phyloP scores from a whole-genome alignment of 2,113 vertebrate species.

The Sialia sialis region DNA sequence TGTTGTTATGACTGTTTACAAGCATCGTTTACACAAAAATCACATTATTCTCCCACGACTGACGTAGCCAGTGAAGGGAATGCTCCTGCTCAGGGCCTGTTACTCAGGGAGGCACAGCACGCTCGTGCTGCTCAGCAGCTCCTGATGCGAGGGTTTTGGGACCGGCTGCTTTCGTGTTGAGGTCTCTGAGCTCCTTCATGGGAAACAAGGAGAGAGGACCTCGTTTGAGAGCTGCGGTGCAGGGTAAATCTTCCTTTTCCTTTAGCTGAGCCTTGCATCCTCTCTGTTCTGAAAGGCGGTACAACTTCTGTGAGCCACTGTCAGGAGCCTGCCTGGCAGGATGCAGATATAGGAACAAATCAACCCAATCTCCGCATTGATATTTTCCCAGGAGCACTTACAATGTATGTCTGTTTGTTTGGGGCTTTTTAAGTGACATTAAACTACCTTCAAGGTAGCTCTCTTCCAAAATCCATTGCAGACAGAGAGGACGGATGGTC shows the following conservation, averaged over 20 bases:
- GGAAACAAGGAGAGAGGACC: not conserved
- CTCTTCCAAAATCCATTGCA: not conserved
- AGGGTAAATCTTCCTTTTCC: not conserved
- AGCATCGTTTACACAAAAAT: not conserved
- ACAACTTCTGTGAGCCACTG: not conserved
- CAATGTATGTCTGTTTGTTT: not conserved
- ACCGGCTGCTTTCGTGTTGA: fast-evolving
- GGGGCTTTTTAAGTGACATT: not conserved
- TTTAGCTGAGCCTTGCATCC: not conserved
- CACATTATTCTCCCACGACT: not conserved
- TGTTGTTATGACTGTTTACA: not conserved
- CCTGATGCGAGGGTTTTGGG: not conserved
- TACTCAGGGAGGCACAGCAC: not conserved
- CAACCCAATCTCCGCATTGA: not conserved
- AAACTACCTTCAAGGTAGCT: not conserved
- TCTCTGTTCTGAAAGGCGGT: not conserved
- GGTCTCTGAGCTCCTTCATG: not conserved
- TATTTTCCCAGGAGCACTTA: not conserved
- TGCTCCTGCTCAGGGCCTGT: not conserved
- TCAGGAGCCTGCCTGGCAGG: not conserved
- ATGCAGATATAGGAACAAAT: not conserved
- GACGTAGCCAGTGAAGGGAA: not conserved
- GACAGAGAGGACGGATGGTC: not conserved
- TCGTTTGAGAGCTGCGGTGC: not conserved
- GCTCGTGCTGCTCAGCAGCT: fast-evolving